A percentile compares a stretch with the other conserved stretches of the same genome.
These are phyloP conservation scores for Todiramphus chloris DNA, from an alignment of 2,113 vertebrate genomes.

Conservation along the genomic window DNA sequence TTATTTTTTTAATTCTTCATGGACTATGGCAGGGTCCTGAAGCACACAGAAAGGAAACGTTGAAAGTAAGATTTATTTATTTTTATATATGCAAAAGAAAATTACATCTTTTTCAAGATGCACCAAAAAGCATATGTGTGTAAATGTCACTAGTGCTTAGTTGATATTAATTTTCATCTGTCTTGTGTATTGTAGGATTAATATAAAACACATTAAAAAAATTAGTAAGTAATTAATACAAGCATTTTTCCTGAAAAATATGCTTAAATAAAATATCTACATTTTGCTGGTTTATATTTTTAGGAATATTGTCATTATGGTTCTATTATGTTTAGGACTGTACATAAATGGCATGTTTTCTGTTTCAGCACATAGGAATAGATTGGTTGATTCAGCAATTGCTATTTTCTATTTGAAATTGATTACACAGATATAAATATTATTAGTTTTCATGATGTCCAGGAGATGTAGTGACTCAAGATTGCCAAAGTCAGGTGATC, in stretches of 20 bases:
- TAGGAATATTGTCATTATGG: not conserved
- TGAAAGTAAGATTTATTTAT: not conserved
- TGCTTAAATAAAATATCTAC: not conserved
- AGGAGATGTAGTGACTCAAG: not conserved
- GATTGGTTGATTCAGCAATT: not conserved
- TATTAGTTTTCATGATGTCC: not conserved
- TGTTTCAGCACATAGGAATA: not conserved
- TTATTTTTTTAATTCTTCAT: not conserved
- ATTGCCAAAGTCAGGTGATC: not conserved
- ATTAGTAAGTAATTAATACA: not conserved
- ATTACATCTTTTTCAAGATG: not conserved
- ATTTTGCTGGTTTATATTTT: not conserved
- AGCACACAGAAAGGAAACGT: not conserved
- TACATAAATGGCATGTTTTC: not conserved
- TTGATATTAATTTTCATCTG: not conserved
- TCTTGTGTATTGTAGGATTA: not conserved
- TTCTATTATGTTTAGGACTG: not conserved
- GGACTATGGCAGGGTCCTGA: not conserved
- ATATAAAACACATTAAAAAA: not conserved
- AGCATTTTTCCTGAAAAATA: not conserved
- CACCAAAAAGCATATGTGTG: not conserved
- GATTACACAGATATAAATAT: not conserved
- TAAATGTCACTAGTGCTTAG: not conserved
- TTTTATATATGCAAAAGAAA: not conserved
- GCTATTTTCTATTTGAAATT: not conserved